phyloP scores from a whole-genome alignment of 2,113 vertebrate species.

The Tragelaphus imberbis region DNA sequence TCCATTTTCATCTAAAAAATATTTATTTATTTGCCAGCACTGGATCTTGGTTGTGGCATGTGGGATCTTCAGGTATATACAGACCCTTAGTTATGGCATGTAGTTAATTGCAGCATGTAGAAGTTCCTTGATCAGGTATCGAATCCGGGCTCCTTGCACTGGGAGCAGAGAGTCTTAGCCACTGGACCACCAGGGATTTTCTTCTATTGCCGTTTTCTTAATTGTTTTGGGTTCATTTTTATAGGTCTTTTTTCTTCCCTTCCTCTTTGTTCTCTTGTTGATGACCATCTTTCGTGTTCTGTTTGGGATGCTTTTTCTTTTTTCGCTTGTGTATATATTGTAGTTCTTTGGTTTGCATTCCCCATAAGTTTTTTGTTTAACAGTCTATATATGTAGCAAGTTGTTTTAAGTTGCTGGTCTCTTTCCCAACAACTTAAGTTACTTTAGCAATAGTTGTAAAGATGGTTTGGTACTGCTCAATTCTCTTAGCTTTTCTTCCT shows the following conservation, averaged over 20 bases:
- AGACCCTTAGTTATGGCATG: neutral
- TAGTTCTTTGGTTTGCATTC: neutral
- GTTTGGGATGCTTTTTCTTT: neutral
- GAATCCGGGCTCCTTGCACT: neutral
- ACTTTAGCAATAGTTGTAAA: neutral
- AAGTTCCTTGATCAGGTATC: neutral
- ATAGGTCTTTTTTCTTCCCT: neutral
- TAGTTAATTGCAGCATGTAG: neutral
- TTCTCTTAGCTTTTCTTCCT: neutral
- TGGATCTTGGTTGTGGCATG: neutral
- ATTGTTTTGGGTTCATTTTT: neutral
- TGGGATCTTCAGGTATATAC: neutral
- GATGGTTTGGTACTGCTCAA: neutral
- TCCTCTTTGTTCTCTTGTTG: neutral
- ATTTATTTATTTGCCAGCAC: neutral
- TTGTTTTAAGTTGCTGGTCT: neutral
- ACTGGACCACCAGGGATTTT: neutral
- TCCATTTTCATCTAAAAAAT: neutral
- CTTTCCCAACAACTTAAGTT: neutral
- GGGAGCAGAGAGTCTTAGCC: neutral
- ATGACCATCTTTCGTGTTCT: neutral
- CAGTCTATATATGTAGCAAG: neutral
- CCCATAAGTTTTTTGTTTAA: neutral
- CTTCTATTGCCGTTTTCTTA: neutral
- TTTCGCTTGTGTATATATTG: neutral